Conservation (phyloP, 2,113 vertebrate species). For the Hippocampus abdominalis region DNA sequence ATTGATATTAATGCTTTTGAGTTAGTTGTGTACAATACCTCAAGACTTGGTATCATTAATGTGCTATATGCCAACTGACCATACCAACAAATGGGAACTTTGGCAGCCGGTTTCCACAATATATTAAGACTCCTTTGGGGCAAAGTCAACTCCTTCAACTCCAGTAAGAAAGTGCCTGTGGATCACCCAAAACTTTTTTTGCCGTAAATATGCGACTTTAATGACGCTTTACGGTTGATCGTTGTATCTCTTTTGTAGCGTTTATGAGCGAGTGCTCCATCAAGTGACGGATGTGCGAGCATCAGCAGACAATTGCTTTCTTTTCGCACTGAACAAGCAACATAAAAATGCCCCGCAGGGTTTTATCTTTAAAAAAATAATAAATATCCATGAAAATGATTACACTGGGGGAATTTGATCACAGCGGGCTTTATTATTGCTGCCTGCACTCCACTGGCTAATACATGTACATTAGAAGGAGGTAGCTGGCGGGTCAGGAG, state of each 20-base stretch:
- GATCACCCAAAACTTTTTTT: not conserved
- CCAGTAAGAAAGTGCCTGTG: not conserved
- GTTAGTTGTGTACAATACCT: too few relatives aligned
- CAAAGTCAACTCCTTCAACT: not conserved
- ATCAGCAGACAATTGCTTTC: slow-evolving; percentile 13
- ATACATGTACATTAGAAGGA: slow-evolving; percentile 27
- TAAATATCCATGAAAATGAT: slow-evolving; percentile 60
- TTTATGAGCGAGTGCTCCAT: slow-evolving; percentile 1
- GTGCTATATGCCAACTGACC: too few relatives aligned
- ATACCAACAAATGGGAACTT: not conserved
- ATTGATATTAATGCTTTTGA: not conserved
- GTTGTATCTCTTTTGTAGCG: slow-evolving; percentile 5
- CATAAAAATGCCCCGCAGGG: slow-evolving; percentile 40
- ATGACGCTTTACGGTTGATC: not conserved
- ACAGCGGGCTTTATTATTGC: slow-evolving; percentile 29
- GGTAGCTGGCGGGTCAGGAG: slow-evolving; percentile 37
- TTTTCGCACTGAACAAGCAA: slow-evolving; percentile 27
- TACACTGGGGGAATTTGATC: slow-evolving; percentile 33
- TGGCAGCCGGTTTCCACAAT: not conserved
- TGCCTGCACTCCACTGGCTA: slow-evolving; percentile 30
- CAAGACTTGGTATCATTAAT: too few relatives aligned
- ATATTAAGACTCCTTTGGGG: not conserved
- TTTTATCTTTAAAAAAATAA: slow-evolving; percentile 35
- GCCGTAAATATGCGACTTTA: not conserved
- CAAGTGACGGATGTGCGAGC: slow-evolving; percentile 4